phyloP scores from a whole-genome alignment of 1,140 invertebrate species.

The Drosophila subobscura region DNA sequence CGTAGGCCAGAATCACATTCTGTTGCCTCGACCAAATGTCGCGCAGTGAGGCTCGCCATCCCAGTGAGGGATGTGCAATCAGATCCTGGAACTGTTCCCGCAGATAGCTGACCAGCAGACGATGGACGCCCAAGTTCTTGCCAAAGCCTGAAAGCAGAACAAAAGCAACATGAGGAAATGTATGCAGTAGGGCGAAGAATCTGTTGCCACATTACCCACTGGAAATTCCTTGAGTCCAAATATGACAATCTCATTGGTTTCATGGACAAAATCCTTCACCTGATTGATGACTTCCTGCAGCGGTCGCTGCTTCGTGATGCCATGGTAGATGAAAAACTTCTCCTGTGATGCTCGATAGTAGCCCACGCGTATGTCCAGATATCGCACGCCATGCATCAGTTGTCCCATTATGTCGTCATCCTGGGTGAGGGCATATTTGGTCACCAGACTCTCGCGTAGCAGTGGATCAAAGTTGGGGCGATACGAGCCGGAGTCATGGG shows the following conservation, averaged over 20 bases:
- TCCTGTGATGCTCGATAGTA: constrained; percentile 83
- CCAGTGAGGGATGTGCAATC: constrained; percentile 83
- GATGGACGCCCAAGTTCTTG: constrained; percentile 83
- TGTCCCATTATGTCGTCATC: constrained; percentile 86
- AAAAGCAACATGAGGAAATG: neutral
- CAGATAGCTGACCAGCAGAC: constrained; percentile 84
- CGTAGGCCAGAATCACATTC: constrained; percentile 86
- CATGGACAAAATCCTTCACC: constrained; percentile 85
- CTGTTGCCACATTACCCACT: constrained; percentile 80
- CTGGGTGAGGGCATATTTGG: constrained; percentile 85
- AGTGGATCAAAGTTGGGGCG: constrained; percentile 80
- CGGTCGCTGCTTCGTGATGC: constrained; percentile 84
- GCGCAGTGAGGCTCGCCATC: constrained; percentile 84
- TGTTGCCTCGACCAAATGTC: constrained; percentile 85
- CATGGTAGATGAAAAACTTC: constrained; percentile 86
- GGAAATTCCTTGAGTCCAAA: constrained; percentile 87
- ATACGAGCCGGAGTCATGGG: constrained; percentile 87
- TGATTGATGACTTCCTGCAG: constrained; percentile 84
- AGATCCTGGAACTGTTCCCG: constrained; percentile 84
- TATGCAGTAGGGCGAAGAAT: too few relatives aligned
- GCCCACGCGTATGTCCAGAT: constrained; percentile 86
- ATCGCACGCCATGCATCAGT: constrained; percentile 86
- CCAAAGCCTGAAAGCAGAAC: constrained; percentile 78
- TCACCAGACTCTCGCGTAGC: constrained; percentile 80
- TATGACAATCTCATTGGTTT: constrained; percentile 87